Evolutionary conservation across 2,797 vertebrate genomes (phyloP).

Genomic region (Macroramphosus scolopax): DNA sequence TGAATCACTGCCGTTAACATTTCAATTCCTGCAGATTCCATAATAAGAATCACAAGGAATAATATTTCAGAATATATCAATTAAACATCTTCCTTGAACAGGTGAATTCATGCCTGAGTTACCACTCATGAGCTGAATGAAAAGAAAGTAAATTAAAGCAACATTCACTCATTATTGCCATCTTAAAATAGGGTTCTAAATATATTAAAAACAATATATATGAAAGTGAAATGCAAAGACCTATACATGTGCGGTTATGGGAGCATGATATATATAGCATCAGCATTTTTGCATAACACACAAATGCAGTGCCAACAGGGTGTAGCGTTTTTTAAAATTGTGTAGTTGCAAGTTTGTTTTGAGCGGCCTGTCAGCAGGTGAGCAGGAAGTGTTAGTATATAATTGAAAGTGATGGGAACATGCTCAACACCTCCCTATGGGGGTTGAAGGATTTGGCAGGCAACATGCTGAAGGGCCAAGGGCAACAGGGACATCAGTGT

Average conservation of each 20-base stretch:
- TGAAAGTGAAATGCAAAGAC: too few relatives aligned
- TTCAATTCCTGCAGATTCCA: not conserved
- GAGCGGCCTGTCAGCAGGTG: constrained; percentile 43
- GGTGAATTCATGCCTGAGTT: too few relatives aligned
- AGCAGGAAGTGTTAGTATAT: constrained; percentile 46
- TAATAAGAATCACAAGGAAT: not conserved
- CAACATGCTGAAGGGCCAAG: constrained; percentile 52
- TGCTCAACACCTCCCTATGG: constrained; percentile 54
- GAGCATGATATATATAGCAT: too few relatives aligned
- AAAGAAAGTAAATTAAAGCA: constrained; percentile 3
- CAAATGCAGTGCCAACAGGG: not conserved
- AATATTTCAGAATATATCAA: not conserved
- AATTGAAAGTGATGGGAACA: constrained; percentile 57
- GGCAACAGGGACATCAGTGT: constrained; percentile 52
- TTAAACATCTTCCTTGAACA: too few relatives aligned
- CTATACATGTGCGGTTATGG: too few relatives aligned
- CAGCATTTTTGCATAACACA: too few relatives aligned
- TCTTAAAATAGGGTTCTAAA: too few relatives aligned
- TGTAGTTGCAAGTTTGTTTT: constrained; percentile 11
- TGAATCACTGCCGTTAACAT: constrained; percentile 1
- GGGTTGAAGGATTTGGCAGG: constrained; percentile 50
- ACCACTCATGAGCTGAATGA: not conserved
- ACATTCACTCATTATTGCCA: not conserved
- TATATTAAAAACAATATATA: too few relatives aligned
- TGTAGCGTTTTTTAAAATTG: not conserved